Evolutionary conservation across 1,140 invertebrate species (phyloP).

Genomic region (Argopecten irradians): DNA sequence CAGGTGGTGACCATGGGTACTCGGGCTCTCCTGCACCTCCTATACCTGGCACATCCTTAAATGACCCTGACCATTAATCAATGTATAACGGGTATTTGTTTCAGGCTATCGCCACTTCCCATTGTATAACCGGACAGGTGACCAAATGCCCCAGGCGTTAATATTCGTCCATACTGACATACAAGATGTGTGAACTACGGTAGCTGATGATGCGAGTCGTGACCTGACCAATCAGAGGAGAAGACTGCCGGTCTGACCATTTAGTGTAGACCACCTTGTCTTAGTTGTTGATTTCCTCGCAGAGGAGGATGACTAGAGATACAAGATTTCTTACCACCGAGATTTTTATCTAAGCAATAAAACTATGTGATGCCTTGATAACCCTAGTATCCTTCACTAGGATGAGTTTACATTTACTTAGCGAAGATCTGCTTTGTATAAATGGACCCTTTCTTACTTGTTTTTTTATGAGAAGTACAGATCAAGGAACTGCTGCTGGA

Average conservation of each 20-base stretch:
- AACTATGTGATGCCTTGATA: not conserved
- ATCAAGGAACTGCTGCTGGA: too few relatives aligned
- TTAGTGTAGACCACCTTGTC: too few relatives aligned
- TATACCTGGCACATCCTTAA: too few relatives aligned
- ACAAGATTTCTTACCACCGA: not conserved
- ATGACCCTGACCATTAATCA: not conserved
- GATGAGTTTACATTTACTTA: not conserved
- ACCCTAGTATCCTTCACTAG: too few relatives aligned
- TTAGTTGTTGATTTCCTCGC: too few relatives aligned
- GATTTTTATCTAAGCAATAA: not conserved
- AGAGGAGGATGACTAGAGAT: too few relatives aligned
- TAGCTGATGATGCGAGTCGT: too few relatives aligned
- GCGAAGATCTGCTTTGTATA: too few relatives aligned
- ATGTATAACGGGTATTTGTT: conserved; percentile 33
- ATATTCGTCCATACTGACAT: conserved; percentile 65
- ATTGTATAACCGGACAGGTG: conserved; percentile 61
- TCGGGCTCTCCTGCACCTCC: not conserved
- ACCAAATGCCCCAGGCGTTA: conserved; percentile 58
- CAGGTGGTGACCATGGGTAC: not conserved
- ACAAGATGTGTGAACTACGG: too few relatives aligned
- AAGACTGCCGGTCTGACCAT: not conserved
- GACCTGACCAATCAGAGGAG: not conserved
- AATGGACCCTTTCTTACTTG: not conserved
- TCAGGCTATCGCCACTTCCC: conserved; percentile 70
- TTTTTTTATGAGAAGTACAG: not conserved